Evolutionary conservation across 2,797 vertebrate species (phyloP).

Genomic region (Chelidonichthys spinosus): DNA sequence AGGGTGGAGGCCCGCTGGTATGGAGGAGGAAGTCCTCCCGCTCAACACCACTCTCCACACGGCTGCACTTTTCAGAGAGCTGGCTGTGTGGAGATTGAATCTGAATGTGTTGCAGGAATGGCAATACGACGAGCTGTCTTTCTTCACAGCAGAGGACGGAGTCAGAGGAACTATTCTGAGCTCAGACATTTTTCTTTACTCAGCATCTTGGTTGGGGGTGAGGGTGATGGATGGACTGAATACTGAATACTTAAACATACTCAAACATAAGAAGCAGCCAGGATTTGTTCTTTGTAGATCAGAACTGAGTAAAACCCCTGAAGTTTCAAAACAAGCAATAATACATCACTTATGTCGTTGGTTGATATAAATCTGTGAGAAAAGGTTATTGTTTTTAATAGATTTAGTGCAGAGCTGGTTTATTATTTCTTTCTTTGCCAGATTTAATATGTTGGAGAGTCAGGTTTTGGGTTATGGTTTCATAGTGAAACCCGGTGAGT

Average conservation of each 20-base stretch:
- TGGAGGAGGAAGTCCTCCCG: background rate
- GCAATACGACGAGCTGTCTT: conserved; percentile 39
- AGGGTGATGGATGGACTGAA: conserved; percentile 24
- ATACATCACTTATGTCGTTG: background rate
- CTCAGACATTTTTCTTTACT: conserved; percentile 36
- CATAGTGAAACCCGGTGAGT: background rate
- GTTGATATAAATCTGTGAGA: background rate
- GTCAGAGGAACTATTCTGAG: conserved; percentile 35
- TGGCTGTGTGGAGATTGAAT: conserved; percentile 33
- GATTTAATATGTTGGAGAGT: background rate
- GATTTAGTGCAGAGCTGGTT: background rate
- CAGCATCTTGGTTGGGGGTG: conserved; percentile 15
- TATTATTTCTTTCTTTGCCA: background rate
- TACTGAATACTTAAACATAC: conserved; percentile 22
- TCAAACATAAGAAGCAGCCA: conserved; percentile 1
- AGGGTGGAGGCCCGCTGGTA: conserved; percentile 16
- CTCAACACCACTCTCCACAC: conserved; percentile 18
- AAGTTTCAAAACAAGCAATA: background rate
- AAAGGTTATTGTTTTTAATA: background rate
- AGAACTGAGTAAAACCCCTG: background rate
- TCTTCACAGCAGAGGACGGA: conserved; percentile 38
- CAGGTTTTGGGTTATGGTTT: background rate
- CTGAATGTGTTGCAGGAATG: conserved; percentile 42
- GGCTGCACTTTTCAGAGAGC: conserved; percentile 37
- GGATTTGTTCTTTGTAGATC: conserved; percentile 9